Evolutionary conservation across 1,140 invertebrate genomes (phyloP), one percentile per base, ranked within the genome.

Genomic region (Augochlora pura): DNA sequence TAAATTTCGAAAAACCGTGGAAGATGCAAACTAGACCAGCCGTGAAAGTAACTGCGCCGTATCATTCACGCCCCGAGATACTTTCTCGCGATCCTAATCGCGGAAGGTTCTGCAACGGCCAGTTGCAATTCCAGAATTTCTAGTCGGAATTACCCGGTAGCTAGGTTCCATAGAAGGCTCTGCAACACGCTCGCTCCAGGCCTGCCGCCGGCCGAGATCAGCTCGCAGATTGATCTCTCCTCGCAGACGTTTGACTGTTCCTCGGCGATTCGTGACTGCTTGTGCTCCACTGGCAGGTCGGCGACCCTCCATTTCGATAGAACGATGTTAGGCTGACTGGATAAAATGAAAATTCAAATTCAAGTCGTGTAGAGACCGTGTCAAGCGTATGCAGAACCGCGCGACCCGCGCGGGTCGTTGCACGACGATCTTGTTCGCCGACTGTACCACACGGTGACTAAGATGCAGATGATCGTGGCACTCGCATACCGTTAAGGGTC

Each of bases 221-320:
- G 71, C 62, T 90, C 87, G 65, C 92, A 93, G 39, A 93, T 86
- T 0, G 86, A 88, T 75, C 83, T 87, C 46, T 91, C 86, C 70
- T 92, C 91, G 71, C 92, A 92, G 7, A 38, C 59, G 21, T 67
- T 49, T n/a, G 64, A 27, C 6, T 70, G 63, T 46, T 80, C 32
- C 14, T 80, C 70, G 2, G 39, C 27, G 18, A 64, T 10, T 14
- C 49, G 52, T 10, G 52, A 65, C 7, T 77, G 72, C 59, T 91
- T 93, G 59, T 92, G 91, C 64, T 92, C 90, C 32, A 80, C 74
- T 9, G 91, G 89, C 14, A 92, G 81, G 71, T 92, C 88, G 12
- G 86, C 78, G 59, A 83, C 83, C 18, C 90, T 82, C 32, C 89
- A 80, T 69, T 90, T 93, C 9, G 91, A 90, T n/a, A 90, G 86